Evolutionary conservation across 2,797 vertebrate genomes (phyloP).

Genomic region (Danio jaintianensis): DNA sequence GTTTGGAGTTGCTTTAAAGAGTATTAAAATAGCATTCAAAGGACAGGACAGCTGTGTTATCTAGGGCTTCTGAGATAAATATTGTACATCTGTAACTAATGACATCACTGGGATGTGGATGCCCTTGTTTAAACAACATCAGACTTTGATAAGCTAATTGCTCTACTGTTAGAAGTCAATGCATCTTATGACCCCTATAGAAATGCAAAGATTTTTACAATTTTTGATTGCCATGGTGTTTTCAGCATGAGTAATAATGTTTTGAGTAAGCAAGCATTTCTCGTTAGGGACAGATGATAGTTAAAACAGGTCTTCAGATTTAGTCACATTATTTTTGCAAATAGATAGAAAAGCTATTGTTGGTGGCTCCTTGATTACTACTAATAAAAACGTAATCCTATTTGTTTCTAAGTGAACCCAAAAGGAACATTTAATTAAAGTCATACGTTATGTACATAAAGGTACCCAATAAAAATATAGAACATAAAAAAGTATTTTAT

Average conservation of each 20-base stretch:
- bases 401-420: too few species aligned
- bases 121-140: constrained; percentile 11
- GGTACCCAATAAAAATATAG: too few species aligned
- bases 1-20: constrained; percentile 52
- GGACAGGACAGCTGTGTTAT: constrained; percentile 58
- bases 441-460: too few species aligned
- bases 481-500: too few species aligned
- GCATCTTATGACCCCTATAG: not conserved
- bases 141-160: constrained; percentile 50
- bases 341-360: too few species aligned
- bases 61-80: constrained; percentile 15
- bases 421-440: too few species aligned
- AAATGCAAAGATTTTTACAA: not conserved
- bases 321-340: too few species aligned
- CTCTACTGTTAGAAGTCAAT: constrained; percentile 42
- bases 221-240: constrained; percentile 18
- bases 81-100: constrained; percentile 63
- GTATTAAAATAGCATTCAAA: constrained; percentile 60
- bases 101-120: constrained; percentile 63
- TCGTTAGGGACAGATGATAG: too few species aligned
- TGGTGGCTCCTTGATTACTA: too few species aligned
- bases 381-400: too few species aligned
- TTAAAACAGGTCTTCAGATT: too few species aligned
- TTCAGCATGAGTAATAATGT: constrained; percentile 24
- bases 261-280: constrained; percentile 44